Evolutionary conservation across 2,888 invertebrate genomes (phyloP), one percentile per base, ranked within the genome.

Genomic region (Apodemia duryi): DNA sequence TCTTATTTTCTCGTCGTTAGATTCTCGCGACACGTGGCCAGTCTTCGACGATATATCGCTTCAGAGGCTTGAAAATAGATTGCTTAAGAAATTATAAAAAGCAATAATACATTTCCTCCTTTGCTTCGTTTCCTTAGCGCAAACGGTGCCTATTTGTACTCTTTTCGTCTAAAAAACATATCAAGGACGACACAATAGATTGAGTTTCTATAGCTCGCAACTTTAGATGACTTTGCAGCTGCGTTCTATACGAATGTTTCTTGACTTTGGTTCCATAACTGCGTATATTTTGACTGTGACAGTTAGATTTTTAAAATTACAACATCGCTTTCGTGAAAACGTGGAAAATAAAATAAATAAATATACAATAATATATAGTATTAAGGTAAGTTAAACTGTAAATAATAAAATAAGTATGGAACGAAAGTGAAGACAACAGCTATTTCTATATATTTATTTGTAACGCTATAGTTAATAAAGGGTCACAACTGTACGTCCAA

Each of bases 401-500:
- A 81, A 84, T 85, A 85, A 79, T 75, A 76, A 75, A 72, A 76
- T 77, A 76, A 73, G 69, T 74, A 74, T 84, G 88, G 88, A 88
- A 86, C 89, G 85, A 85, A 88, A 88, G 88, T 87, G 83, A 85
- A 86, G 82, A 73, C 70, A 79, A 82, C 82, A 78, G 74, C 75
- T 70, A 79, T 77, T 78, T 80, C 81, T 75, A 75, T 77, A 81
- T 80, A 82, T 77, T 79, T 67, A 65, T 62, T 80, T 84, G 82
- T 77, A 78, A 80, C 83, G 81, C 83, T 84, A 84, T 83, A 83
- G 82, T 80, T 81, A 79, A 77, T 79, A 74, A 80, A 80, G 81
- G 77, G 79, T 86, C 87, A 88, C 87, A 90, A 90, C 86, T 91
- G 92, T 90, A 91, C 92, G 92, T 92, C 92, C 92, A 92, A 91